phyloP scores from a whole-genome alignment of 2,113 vertebrate genomes.

The Nannobrachium achirus region DNA sequence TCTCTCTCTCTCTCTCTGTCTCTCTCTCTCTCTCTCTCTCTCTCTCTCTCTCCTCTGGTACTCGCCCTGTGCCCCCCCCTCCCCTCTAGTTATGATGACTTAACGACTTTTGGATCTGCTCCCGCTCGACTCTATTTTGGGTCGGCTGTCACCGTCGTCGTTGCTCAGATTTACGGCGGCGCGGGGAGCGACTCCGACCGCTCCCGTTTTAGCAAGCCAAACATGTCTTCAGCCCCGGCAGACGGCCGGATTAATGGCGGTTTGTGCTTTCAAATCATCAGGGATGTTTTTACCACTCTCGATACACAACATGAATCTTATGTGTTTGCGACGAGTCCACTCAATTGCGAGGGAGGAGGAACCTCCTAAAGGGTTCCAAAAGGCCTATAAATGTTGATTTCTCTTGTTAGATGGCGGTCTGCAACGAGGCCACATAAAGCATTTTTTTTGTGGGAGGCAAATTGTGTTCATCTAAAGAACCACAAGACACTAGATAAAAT shows the following conservation, averaged over 20 bases:
- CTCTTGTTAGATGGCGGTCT: slow-evolving; percentile 50
- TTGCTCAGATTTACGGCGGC: slow-evolving; percentile 48
- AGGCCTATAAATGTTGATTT: slow-evolving; percentile 53
- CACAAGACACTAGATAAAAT: slow-evolving; percentile 49
- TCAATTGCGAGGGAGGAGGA: slow-evolving; percentile 8
- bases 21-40: not conserved
- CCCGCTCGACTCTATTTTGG: slow-evolving; percentile 59
- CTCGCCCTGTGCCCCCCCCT: slow-evolving; percentile 21
- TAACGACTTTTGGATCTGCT: slow-evolving; percentile 62
- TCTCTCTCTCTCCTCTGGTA: slow-evolving; percentile 24
- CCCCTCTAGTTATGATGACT: slow-evolving; percentile 50
- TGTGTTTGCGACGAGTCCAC: slow-evolving; percentile 7
- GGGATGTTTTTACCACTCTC: slow-evolving; percentile 49
- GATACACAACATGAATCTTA: slow-evolving; percentile 30
- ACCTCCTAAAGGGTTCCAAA: slow-evolving; percentile 39
- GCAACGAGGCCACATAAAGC: slow-evolving; percentile 37
- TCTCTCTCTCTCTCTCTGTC: not conserved
- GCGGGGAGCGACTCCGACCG: slow-evolving; percentile 23
- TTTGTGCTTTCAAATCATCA: slow-evolving; percentile 50
- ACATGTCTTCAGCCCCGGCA: slow-evolving; percentile 41
- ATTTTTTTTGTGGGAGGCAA: not conserved
- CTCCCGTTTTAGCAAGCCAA: slow-evolving; percentile 51
- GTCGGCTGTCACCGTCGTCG: slow-evolving; percentile 51
- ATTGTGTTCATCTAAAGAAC: slow-evolving; percentile 45
- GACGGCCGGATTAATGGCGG: slow-evolving; percentile 48